These are phyloP conservation scores for Microctenopoma steveboyesi DNA, from an alignment of 2,797 vertebrate species.

Conservation along the genomic window DNA sequence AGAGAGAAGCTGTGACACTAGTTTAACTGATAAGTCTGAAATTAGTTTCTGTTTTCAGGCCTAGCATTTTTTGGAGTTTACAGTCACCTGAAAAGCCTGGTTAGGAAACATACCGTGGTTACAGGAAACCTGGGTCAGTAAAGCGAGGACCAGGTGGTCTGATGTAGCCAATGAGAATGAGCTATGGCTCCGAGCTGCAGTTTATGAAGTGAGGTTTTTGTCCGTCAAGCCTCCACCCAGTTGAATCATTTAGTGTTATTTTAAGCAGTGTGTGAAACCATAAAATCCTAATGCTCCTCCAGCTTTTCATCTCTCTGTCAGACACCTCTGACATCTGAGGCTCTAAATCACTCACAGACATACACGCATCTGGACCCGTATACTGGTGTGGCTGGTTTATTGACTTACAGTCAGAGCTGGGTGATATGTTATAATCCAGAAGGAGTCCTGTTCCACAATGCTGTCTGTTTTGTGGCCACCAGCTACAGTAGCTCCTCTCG, in stretches of 20 bases:
- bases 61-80: no score
- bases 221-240: not conserved
- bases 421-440: no score
- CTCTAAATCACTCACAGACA: not conserved
- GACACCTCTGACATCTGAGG: not conserved
- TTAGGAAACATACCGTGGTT: not conserved
- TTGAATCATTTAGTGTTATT: constrained; percentile 19
- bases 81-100: not conserved
- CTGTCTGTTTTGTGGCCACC: no score
- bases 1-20: no score
- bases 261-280: not conserved
- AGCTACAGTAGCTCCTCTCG: no score
- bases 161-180: not conserved
- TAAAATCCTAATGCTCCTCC: not conserved
- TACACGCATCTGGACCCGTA: not conserved
- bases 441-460: no score
- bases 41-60: no score
- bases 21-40: no score
- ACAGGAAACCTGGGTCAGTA: not conserved
- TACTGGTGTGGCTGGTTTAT: not conserved
- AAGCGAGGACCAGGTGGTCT: not conserved
- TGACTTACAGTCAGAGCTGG: not conserved
- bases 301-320: constrained; percentile 16
- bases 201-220: not conserved
- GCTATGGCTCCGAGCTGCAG: not conserved